These are phyloP conservation scores for Hemiprocne comata DNA, from an alignment of 2,113 vertebrate species.

Conservation along the genomic window DNA sequence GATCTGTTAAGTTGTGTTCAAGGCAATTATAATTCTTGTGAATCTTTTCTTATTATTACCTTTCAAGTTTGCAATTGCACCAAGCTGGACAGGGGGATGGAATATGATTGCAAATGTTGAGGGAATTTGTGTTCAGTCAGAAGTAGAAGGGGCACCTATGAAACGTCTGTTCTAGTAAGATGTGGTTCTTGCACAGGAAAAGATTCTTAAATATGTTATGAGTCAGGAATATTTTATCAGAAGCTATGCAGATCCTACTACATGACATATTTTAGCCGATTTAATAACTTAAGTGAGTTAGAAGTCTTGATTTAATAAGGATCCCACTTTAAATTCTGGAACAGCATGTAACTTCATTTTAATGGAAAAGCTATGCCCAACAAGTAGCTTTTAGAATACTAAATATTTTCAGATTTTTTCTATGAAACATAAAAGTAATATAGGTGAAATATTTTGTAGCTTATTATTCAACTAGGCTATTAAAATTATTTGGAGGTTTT, in stretches of 20 bases:
- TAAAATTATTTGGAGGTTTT: background rate
- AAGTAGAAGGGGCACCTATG: background rate
- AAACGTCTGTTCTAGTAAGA: background rate
- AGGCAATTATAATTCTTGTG: background rate
- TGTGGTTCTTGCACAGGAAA: background rate
- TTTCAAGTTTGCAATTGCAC: background rate
- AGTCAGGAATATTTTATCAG: background rate
- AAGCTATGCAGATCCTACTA: background rate
- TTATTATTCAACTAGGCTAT: background rate
- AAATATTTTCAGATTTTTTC: background rate
- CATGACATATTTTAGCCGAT: background rate
- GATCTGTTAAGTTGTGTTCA: background rate
- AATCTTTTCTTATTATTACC: background rate
- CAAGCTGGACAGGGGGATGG: background rate
- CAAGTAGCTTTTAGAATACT: slow-evolving; percentile 35
- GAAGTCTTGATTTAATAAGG: background rate
- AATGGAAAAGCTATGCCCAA: slow-evolving; percentile 6
- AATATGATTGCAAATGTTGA: background rate
- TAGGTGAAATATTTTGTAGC: slow-evolving; percentile 5
- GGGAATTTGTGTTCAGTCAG: background rate
- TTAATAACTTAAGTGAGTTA: background rate
- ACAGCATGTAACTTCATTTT: background rate
- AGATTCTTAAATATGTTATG: background rate
- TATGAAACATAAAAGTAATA: background rate
- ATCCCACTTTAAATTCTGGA: background rate